phyloP scores from a whole-genome alignment of 2,888 invertebrate genomes.

The Drosophila antonietae region DNA sequence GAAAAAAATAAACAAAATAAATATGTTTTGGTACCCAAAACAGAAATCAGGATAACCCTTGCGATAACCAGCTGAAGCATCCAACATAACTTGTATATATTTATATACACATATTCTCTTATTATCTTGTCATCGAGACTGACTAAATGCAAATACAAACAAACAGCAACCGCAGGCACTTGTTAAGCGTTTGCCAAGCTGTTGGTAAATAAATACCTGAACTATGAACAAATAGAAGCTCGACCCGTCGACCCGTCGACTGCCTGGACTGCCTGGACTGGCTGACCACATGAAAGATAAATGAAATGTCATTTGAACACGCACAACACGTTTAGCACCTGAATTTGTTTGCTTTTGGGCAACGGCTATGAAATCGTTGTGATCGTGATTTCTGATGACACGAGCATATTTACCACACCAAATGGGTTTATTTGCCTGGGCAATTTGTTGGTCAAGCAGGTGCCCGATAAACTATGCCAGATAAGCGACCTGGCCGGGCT shows the following conservation, averaged over 20 bases:
- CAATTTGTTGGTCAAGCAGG: slow-evolving; percentile 41
- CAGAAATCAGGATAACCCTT: slow-evolving; percentile 13
- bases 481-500: slow-evolving; percentile 26
- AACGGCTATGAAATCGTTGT: slow-evolving; percentile 30
- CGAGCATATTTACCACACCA: slow-evolving; percentile 67
- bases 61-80: slow-evolving; percentile 25
- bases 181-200: slow-evolving; percentile 62
- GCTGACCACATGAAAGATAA: slow-evolving; percentile 51
- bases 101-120: slow-evolving; percentile 6
- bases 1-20: background rate
- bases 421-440: slow-evolving; percentile 53
- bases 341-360: slow-evolving; percentile 53
- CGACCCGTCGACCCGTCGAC: slow-evolving; percentile 20
- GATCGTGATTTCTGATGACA: slow-evolving; percentile 74
- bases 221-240: slow-evolving; percentile 55
- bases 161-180: slow-evolving; percentile 55
- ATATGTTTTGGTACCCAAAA: background rate
- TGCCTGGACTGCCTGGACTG: slow-evolving; percentile 5
- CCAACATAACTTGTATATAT: slow-evolving; percentile 2
- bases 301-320: slow-evolving; percentile 70
- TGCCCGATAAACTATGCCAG: slow-evolving; percentile 40
- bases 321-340: slow-evolving; percentile 71
- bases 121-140: slow-evolving; percentile 25
- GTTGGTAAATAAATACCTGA: slow-evolving; percentile 53
- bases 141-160: slow-evolving; percentile 41